phyloP scores from a whole-genome alignment of 1,140 invertebrate genomes.

The Bombus pyrosoma region DNA sequence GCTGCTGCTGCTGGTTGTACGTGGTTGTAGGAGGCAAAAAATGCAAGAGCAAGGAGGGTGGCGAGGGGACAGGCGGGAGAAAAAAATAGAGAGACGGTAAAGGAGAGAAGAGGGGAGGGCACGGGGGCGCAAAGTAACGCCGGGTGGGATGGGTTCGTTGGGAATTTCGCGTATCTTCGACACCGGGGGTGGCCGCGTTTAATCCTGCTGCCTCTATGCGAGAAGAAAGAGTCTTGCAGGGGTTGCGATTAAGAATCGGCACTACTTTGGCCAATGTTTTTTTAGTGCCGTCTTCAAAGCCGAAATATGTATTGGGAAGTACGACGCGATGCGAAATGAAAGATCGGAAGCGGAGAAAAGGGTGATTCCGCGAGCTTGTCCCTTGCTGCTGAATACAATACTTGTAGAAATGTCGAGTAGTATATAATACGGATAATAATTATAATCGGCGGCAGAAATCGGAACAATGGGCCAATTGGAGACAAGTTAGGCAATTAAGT shows the following conservation, averaged over 20 bases:
- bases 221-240: conserved; percentile 62
- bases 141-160: conserved; percentile 61
- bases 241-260: conserved; percentile 63
- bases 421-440: not conserved
- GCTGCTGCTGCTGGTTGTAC: conserved; percentile 41
- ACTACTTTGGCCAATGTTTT: conserved; percentile 57
- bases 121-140: conserved; percentile 55
- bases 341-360: not conserved
- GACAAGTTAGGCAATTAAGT: not conserved
- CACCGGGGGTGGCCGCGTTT: conserved; percentile 63
- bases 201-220: conserved; percentile 63
- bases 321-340: conserved; percentile 1
- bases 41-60: conserved; percentile 66
- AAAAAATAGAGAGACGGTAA: conserved; percentile 66
- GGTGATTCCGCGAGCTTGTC: not conserved
- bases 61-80: conserved; percentile 55
- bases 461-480: not conserved
- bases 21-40: conserved; percentile 67
- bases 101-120: conserved; percentile 41
- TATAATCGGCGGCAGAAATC: not conserved
- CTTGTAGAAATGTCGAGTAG: too few species aligned
- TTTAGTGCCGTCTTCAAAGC: conserved; percentile 41
- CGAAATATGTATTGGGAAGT: conserved; percentile 12
- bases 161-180: conserved; percentile 76
- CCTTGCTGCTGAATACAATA: too few species aligned